Evolutionary conservation across 2,113 vertebrate species (phyloP).

Genomic region (Pithys albifrons): DNA sequence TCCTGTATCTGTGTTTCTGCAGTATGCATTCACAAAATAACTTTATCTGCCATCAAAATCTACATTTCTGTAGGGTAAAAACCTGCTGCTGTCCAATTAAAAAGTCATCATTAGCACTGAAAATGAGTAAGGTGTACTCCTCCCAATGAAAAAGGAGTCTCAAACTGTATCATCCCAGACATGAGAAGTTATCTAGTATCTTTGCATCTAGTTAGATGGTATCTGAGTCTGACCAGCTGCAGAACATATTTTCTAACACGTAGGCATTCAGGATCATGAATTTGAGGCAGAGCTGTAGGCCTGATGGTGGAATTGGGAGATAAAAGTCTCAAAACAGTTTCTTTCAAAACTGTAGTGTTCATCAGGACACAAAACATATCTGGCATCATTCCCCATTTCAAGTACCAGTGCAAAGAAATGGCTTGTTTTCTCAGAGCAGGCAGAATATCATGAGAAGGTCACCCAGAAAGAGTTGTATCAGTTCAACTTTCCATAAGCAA

Average conservation of each 20-base stretch:
- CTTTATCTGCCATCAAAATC: background rate
- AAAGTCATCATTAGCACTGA: background rate
- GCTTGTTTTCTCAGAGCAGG: background rate
- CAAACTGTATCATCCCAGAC: background rate
- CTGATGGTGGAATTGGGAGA: background rate
- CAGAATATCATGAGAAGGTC: slow-evolving; percentile 1
- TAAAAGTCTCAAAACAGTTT: background rate
- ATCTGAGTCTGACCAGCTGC: background rate
- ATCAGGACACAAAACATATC: background rate
- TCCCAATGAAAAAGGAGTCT: background rate
- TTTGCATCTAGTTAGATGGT: background rate
- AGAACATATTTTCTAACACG: background rate
- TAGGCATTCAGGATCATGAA: background rate
- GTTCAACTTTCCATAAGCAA: slow-evolving; percentile 21
- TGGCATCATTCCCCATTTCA: background rate
- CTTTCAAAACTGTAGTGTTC: background rate
- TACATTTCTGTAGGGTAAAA: background rate
- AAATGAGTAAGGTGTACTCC: background rate
- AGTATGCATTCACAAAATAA: background rate
- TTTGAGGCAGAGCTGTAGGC: background rate
- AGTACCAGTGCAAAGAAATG: background rate
- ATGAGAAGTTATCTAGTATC: background rate
- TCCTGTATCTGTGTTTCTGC: background rate
- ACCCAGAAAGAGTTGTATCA: background rate
- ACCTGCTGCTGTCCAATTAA: background rate